These are phyloP conservation scores for Eptesicus fuscus DNA, from an alignment of 2,113 vertebrate genomes.

Conservation along the genomic window DNA sequence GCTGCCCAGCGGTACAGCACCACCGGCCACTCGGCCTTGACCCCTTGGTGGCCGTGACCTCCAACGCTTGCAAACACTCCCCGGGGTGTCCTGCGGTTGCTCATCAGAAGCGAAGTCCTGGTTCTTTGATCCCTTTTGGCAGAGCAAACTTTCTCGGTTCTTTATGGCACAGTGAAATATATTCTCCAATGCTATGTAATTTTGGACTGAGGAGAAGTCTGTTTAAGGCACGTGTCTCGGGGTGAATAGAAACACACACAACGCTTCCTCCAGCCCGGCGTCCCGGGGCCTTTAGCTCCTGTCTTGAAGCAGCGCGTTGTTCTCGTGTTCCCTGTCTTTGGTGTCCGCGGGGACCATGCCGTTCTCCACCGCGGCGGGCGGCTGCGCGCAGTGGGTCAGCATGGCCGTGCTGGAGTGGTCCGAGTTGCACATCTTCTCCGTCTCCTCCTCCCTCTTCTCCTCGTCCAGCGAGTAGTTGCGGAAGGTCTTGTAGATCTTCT, in stretches of 20 bases:
- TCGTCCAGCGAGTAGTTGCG: slow-evolving; percentile 86
- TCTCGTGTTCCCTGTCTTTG: slow-evolving; percentile 88
- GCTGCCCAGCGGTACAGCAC: background rate
- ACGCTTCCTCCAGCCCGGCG: slow-evolving; percentile 63
- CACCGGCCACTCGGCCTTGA: background rate
- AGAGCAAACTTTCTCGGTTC: slow-evolving; percentile 80
- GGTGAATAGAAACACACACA: slow-evolving; percentile 76
- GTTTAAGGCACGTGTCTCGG: slow-evolving; percentile 88
- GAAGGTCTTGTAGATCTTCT: slow-evolving; percentile 88
- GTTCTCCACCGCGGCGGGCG: slow-evolving; percentile 85
- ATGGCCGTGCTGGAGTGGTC: slow-evolving; percentile 86
- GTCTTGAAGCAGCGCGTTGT: slow-evolving; percentile 82
- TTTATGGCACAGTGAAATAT: slow-evolving; percentile 88
- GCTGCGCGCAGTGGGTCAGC: slow-evolving; percentile 85
- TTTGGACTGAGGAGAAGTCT: slow-evolving; percentile 82
- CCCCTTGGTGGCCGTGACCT: background rate
- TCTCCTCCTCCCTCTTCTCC: slow-evolving; percentile 85
- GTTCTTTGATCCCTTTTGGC: slow-evolving; percentile 78
- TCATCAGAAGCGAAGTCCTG: slow-evolving; percentile 65
- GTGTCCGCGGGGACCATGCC: slow-evolving; percentile 83
- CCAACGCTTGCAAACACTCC: slow-evolving; percentile 50
- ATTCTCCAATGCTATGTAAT: slow-evolving; percentile 82
- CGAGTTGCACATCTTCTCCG: slow-evolving; percentile 86
- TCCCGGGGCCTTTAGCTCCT: slow-evolving; percentile 78
- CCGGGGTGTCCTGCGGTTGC: slow-evolving; percentile 60